Base-by-base conservation (phyloP, 1,140 invertebrate genomes). In the Pseudachorutes palmiensis region DNA sequence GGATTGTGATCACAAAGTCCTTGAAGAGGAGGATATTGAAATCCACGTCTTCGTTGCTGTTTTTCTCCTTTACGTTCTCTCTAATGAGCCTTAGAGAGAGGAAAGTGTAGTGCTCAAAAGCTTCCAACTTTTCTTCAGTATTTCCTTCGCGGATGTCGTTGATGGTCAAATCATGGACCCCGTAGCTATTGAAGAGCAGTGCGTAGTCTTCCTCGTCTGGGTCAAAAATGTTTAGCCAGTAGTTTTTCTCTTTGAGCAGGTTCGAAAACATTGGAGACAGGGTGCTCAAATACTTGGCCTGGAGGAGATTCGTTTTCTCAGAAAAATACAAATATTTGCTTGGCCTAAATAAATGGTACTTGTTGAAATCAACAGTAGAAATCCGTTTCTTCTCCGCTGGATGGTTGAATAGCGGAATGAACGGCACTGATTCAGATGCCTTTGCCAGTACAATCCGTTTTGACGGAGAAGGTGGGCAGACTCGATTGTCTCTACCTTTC, bases 11-110 rank as follows among this genome's bases (percentile, higher is more conserved):
- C 2, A 65, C 63, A 36, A 59, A 65, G 33, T 65, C 45, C 26
- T 51, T 51, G 36, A 65, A 65, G 2, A 65, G 63, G 5, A 65
- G 48, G 58, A 65, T 65, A 57, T 65, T 65, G 22, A 65, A 65
- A 28, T 65, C 63, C 2, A 65, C 33, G 28, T 65, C 63, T 24
- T 63, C 41, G 16, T 41, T 19, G 24, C 36, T 12, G 5, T n/a
- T n/a, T 14, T 36, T 12, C 19, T 9, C 32, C 24, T 64, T 49
- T 48, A 49, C 22, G n/a, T 51, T 55, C 24, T 55, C 63, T 12
- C 36, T 5, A 2, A 55, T 29, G 14, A 57, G 49, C 31, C 63
- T 3, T 2, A 55, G 14, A 2, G 63, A 65, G 2, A 65, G 26
- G 26, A 65, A 65, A 26, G 63, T 65, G 48, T 65, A 65, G 49